Evolutionary conservation across 92 coral and sea anemone species (phyloP), one percentile per base, ranked within the genome.

Genomic region (Phymanthus crucifer): DNA sequence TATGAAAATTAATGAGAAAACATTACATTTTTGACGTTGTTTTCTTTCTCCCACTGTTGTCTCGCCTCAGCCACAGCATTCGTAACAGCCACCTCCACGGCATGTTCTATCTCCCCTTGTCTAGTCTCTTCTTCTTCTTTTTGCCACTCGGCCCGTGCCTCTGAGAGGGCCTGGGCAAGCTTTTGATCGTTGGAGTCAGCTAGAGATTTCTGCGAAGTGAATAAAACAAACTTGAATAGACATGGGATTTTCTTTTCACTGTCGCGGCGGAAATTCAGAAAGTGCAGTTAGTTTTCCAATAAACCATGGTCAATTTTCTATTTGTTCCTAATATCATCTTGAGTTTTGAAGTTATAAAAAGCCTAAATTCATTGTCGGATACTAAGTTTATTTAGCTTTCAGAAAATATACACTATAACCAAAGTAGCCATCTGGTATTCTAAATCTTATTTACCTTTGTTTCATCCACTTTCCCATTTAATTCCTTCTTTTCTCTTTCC

Each of bases 41-140:
- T 97, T 54, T 54, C 64, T 57, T 72, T 85, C 27, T 96, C 90
- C 99, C 98, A 96, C 40, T 91, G 89, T 11, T 76, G 72, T 77
- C 83, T 93, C 16, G 99, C 98, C 79, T 90, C 94, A 2, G 98
- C 98, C 43, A 96, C 89, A 50, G 99, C 97, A 71, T 96, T 91
- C 37, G 94, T 90, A 31, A 87, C 85, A 21, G 92, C 93, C 47
- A 90, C 95, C 81, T 95, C 97, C 24, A 90, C 90, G 21, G 88
- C 94, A 33, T 96, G 93, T 23, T 89, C 91, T 31, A 91, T 87
- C 48, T 93, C 97, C 54, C 89, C 75, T 70, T 86, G 92, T 12
- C 91, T 84, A 34, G 87, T 71, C 73, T 88, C 93, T 37, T 91
- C 99, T 16, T 90, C 96, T 31, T 89, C 87, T 61, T 71, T 93